Percentiles rank a stretch among this genome's conserved stretches.
Conservation (phyloP, 2,888 invertebrate genomes). For the Euproctis similis region DNA sequence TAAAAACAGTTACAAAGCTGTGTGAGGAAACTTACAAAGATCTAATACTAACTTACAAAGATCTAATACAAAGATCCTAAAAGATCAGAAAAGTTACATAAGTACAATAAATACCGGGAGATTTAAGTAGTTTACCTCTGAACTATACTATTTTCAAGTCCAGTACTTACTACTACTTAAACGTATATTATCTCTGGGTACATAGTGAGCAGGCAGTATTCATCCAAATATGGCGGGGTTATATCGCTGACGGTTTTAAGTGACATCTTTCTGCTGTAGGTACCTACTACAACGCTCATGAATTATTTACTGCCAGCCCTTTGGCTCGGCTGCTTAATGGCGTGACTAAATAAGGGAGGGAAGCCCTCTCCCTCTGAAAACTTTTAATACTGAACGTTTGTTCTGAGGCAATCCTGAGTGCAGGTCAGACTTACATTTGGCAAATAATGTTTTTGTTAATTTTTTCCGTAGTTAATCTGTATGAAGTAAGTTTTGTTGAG, state of each 20-base stretch:
- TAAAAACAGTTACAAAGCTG: too few relatives aligned
- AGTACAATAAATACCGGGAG: too few relatives aligned
- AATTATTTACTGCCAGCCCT: conserved; percentile 66
- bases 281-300: conserved; percentile 22
- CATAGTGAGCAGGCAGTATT: too few relatives aligned
- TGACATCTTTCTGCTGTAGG: conserved; percentile 33
- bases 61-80: too few relatives aligned
- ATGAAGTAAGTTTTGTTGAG: conserved; percentile 3
- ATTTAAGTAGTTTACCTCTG: too few relatives aligned
- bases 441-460: conserved; percentile 7
- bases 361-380: conserved; percentile 34
- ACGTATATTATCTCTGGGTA: too few relatives aligned
- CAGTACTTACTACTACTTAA: too few relatives aligned
- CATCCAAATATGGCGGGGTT: too few relatives aligned
- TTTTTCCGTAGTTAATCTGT: conserved; percentile 2
- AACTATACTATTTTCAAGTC: too few relatives aligned
- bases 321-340: conserved; percentile 65
- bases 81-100: too few relatives aligned
- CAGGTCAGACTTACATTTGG: conserved; percentile 17
- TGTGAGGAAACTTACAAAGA: too few relatives aligned
- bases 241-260: conserved; percentile 25
- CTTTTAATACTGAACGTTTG: conserved; percentile 55
- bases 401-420: conserved; percentile 45
- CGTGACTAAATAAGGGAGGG: conserved; percentile 67
- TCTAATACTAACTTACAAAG: too few relatives aligned